Conservation (phyloP, 2,888 invertebrate species). For the Machimus rusticus region DNA sequence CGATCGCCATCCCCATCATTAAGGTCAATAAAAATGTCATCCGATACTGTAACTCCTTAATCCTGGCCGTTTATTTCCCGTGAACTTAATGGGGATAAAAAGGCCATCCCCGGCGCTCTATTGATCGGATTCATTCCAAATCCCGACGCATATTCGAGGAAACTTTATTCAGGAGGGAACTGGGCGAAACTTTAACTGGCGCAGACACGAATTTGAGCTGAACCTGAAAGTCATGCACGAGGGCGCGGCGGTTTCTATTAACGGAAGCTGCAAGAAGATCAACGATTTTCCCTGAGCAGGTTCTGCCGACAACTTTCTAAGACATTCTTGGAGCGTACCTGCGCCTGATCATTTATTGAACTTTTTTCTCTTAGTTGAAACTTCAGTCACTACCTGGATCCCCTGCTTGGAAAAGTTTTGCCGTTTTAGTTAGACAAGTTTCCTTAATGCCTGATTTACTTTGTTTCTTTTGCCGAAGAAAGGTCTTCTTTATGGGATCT, state of each 20-base stretch:
- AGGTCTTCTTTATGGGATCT: not conserved
- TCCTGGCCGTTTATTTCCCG: conserved; percentile 43
- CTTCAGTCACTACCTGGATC: not conserved
- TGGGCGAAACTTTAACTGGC: conserved; percentile 2
- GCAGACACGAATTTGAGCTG: conserved; percentile 11
- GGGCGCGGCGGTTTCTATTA: not conserved
- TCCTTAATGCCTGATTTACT: conserved; percentile 20
- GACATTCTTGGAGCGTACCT: not conserved
- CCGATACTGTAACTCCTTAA: conserved; percentile 44
- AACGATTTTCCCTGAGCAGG: not conserved
- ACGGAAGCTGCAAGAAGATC: not conserved
- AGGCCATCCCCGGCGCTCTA: conserved; percentile 38
- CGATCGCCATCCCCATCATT: conserved; percentile 42
- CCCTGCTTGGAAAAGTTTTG: not conserved
- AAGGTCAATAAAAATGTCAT: conserved; percentile 47
- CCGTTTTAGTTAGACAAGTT: conserved; percentile 12
- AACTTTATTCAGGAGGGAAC: conserved; percentile 22
- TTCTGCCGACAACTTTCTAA: not conserved
- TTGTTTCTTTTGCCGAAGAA: not conserved
- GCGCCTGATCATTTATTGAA: conserved; percentile 22
- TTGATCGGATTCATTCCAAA: conserved; percentile 32
- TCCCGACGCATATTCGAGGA: conserved; percentile 35
- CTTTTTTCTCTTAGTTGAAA: not conserved
- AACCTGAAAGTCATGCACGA: conserved; percentile 9
- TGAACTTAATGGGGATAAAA: conserved; percentile 44